Evolutionary conservation across 2,113 vertebrate genomes (phyloP), one percentile per base, ranked within the genome.

Genomic region (Ophthalmolycus amberensis): DNA sequence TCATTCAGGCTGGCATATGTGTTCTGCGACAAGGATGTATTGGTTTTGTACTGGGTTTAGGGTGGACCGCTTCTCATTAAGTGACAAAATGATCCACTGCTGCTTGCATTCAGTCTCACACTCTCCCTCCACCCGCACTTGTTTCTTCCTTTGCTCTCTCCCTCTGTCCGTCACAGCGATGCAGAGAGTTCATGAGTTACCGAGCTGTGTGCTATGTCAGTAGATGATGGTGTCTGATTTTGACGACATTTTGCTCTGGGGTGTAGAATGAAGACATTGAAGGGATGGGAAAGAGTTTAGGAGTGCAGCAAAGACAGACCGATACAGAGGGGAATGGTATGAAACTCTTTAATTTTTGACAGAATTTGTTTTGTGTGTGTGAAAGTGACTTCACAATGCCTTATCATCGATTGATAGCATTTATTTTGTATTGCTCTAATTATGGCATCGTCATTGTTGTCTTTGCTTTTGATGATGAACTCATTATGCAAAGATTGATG

Each of bases 151-250:
- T 66, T 50, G n/a, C 38, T 50, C 10, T 75, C 44, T 46, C 38
- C 68, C 22, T 20, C 22, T 16, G 12, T 71, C 56, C 11, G 7
- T 71, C 79, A 85, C 71, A 64, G 60, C 77, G 80, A 85, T n/a
- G 48, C 75, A 88, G 56, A 22, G 44, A 34, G 68, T 75, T 83
- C 34, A 22, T 66, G 66, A 76, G 46, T 76, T 80, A 59, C 9
- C 32, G 16, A 40, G 70, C 80, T 40, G 60, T 60, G 78, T 44
- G 79, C 87, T 70, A 74, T 85, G 80, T 87, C 90, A 77, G 79
- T 7, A 15, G 67, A 63, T 42, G 42, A 46, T 72, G 40, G 58
- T 42, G 48, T 83, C 63, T 20, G 25, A 75, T 37, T 68, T 81
- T 77, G 64, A 78, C 3, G 70, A 38, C 83, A 85, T 80, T 56